Percentiles rank a stretch among this genome's conserved stretches.
Conservation (phyloP, 2,113 vertebrate genomes). For the Chaenocephalus aceratus region DNA sequence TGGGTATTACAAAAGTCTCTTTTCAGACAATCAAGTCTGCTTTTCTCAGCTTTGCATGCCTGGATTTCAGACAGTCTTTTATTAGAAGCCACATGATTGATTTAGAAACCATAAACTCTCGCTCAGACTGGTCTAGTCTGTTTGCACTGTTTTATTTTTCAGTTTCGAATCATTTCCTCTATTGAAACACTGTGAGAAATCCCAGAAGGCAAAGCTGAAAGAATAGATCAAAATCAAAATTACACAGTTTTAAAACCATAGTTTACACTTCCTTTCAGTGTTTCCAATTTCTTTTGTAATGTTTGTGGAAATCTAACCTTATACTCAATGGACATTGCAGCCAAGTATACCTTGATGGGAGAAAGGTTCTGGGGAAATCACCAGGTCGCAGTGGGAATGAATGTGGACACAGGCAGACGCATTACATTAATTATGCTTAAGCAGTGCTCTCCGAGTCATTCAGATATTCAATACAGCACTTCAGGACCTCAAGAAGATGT, state of each 20-base stretch:
- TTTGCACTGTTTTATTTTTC: neutral
- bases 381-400: slow-evolving; percentile 37
- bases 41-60: neutral
- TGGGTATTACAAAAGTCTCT: neutral
- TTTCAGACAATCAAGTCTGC: neutral
- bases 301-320: neutral
- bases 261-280: neutral
- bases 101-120: neutral
- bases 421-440: slow-evolving; percentile 81
- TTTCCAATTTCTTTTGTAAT: neutral
- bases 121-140: neutral
- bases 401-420: slow-evolving; percentile 50
- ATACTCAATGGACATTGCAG: slow-evolving; percentile 12
- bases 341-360: slow-evolving; percentile 57
- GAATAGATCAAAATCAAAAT: neutral
- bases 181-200: neutral
- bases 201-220: neutral
- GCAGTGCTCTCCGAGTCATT: slow-evolving; percentile 69
- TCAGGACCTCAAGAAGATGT: slow-evolving; percentile 81
- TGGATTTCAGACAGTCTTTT: neutral
- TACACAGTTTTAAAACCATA: neutral
- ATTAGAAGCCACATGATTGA: no score
- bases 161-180: neutral
- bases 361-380: slow-evolving; percentile 61
- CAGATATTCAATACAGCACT: slow-evolving; percentile 81